Percentiles rank a stretch among this genome's conserved stretches.
These are phyloP conservation scores for Yponomeuta sedellus DNA, from an alignment of 2,888 invertebrate species.

Conservation along the genomic window DNA sequence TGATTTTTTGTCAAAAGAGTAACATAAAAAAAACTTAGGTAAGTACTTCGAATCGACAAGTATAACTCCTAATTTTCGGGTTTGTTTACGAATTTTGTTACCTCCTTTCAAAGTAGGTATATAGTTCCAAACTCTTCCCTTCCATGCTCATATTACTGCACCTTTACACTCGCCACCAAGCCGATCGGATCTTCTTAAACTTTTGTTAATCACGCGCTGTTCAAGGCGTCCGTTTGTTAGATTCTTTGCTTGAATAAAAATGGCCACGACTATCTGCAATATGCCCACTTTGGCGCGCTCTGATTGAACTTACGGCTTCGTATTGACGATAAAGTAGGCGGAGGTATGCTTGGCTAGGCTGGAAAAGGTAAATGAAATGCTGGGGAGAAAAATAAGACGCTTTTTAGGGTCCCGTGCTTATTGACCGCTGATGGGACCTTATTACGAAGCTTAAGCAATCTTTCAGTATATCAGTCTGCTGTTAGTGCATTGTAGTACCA, in stretches of 20 bases:
- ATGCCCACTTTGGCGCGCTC: not conserved
- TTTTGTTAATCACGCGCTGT: not conserved
- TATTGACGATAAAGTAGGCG: not conserved
- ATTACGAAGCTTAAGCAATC: too few relatives aligned
- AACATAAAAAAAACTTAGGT: too few relatives aligned
- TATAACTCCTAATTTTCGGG: too few relatives aligned
- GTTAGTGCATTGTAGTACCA: too few relatives aligned
- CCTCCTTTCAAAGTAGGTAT: too few relatives aligned
- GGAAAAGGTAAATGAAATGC: not conserved
- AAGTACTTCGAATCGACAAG: too few relatives aligned
- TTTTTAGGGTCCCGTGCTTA: not conserved
- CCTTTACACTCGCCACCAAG: too few relatives aligned
- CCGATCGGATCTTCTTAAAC: not conserved
- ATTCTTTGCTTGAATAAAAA: not conserved
- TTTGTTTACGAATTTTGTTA: too few relatives aligned
- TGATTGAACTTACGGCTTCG: not conserved
- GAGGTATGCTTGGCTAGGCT: not conserved
- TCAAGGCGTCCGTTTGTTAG: conserved; percentile 11
- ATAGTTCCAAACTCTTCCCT: too few relatives aligned
- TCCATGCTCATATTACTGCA: too few relatives aligned
- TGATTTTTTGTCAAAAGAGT: too few relatives aligned
- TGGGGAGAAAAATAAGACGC: not conserved
- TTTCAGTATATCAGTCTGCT: too few relatives aligned
- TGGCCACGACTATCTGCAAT: not conserved
- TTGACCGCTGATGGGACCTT: not conserved